These are phyloP conservation scores for Ernsta delagoae DNA, from an alignment of 2,888 invertebrate genomes.

Conservation along the genomic window DNA sequence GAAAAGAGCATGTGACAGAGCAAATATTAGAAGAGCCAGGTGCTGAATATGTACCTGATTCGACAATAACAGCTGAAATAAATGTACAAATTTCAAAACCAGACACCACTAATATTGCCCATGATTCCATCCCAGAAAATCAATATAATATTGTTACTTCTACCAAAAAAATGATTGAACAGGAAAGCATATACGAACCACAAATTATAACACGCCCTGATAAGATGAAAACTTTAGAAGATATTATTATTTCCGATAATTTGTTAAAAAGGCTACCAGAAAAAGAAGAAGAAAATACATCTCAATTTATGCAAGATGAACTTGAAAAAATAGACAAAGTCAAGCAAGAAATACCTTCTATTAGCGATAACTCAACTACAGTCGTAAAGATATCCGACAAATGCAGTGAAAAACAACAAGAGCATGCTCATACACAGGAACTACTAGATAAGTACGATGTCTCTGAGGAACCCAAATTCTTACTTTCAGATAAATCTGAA, in stretches of 20 bases:
- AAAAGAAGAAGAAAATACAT: not conserved
- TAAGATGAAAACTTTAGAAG: not conserved
- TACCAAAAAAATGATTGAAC: conserved; percentile 30
- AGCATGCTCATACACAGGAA: not conserved
- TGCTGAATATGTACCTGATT: conserved; percentile 69
- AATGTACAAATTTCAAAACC: conserved; percentile 52
- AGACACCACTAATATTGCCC: conserved; percentile 7
- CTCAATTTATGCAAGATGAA: not conserved
- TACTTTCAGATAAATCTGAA: not conserved
- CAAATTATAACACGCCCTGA: conserved; percentile 18
- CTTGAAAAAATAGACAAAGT: too few species aligned
- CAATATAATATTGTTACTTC: conserved; percentile 40
- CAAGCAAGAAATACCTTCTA: too few species aligned
- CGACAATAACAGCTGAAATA: conserved; percentile 61
- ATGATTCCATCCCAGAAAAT: not conserved
- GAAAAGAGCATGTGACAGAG: conserved; percentile 48
- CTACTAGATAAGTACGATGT: not conserved
- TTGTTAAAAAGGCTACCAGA: not conserved
- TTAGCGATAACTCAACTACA: too few species aligned
- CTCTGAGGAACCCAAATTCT: not conserved
- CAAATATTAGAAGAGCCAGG: conserved; percentile 47
- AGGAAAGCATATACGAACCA: conserved; percentile 24
- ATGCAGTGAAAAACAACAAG: too few species aligned
- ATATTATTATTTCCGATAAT: not conserved
- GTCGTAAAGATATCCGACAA: too few species aligned